phyloP scores from a whole-genome alignment of 2,113 vertebrate species.

The Ptilorrhoa leucosticta region DNA sequence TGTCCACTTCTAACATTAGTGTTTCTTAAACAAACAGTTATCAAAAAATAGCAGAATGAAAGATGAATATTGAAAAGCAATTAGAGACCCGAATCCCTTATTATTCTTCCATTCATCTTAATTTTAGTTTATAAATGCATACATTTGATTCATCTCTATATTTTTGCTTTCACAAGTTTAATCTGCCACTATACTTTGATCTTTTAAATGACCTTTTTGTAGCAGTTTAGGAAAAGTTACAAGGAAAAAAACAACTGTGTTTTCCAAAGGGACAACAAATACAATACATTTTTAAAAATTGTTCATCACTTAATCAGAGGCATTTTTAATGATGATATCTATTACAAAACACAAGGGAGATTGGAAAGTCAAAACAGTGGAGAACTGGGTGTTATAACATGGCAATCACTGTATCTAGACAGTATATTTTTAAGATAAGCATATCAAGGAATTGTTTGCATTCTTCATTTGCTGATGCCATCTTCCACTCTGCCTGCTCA shows the following conservation, averaged over 20 bases:
- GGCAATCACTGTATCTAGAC: not conserved
- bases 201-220: not conserved
- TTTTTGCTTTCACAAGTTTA: not conserved
- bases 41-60: not conserved
- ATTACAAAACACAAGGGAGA: not conserved
- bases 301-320: not conserved
- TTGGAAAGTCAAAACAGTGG: not conserved
- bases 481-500: not conserved
- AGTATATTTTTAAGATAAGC: not conserved
- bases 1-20: not conserved
- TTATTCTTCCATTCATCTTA: not conserved
- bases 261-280: not conserved
- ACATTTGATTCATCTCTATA: not conserved
- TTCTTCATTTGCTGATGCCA: not conserved
- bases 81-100: not conserved
- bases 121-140: not conserved
- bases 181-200: not conserved
- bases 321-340: not conserved
- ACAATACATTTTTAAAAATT: not conserved
- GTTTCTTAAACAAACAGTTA: not conserved
- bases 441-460: not conserved
- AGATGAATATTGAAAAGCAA: not conserved
- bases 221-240: not conserved
- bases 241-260: not conserved
- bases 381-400: not conserved